Evolutionary conservation across 1,140 invertebrate species (phyloP), one percentile per base, ranked within the genome.

Genomic region (Druon quercuslanigerum): DNA sequence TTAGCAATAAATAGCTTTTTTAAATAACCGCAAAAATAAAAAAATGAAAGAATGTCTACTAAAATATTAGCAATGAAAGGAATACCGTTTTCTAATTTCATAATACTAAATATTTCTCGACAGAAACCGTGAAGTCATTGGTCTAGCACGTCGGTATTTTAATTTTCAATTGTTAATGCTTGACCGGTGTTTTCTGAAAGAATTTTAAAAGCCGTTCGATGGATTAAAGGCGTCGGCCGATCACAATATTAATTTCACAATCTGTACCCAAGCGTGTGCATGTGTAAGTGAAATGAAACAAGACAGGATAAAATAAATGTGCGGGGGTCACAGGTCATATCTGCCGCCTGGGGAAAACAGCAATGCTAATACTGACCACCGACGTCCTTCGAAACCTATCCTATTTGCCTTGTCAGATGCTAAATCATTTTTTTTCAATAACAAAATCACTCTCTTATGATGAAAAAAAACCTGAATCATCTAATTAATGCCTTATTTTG

Each of bases 321-420:
- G 73, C 66, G 66, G 73, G 79, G 86, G 85, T 87, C 85, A 79
- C 19, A 86, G 86, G 85, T 84, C 83, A 83, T 46, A 46, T 82
- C 75, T 82, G 76, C 56, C 71, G 77, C 77, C 80, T 86, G 51
- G 66, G 74, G 54, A 74, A 79, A 90, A 89, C 87, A 85, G 84
- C 84, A 88, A 86, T 89, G 87, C 84, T 87, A 89, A 90, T 88
- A 78, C 56, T 77, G 33, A 71, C 72, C 75, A 79, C 74, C 80
- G 79, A 78, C 78, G 80, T 86, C 77, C 76, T 84, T 81, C 76
- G 46, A 70, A 40, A 54, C 25, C 57, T 66, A 40, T 40, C 40
- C 60, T 33, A 66, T 66, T 66, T 16, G 60, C 33, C 60, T 66
- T 20, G 33, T 66, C 33, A 66, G 5, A 66, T 66, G 33, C 60